Evolutionary conservation across 2,888 invertebrate genomes (phyloP).

Genomic region (Cephus pulcher): DNA sequence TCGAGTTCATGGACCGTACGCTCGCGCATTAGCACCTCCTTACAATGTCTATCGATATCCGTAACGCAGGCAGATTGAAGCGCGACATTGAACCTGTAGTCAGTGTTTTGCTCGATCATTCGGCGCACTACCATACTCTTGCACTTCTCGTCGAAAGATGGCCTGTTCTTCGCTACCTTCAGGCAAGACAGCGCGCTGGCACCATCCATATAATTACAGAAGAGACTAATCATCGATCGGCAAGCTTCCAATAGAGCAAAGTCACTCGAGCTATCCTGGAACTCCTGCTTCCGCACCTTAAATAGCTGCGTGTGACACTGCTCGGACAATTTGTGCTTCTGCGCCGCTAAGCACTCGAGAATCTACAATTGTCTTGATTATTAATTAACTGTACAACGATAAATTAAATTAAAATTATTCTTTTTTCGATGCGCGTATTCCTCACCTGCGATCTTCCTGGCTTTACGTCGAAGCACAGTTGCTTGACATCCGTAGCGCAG

Average conservation of each 20-base stretch:
- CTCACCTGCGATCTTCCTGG: constrained; percentile 74
- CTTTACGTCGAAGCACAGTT: constrained; percentile 76
- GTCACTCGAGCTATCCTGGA: constrained; percentile 88
- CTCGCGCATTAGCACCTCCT: constrained; percentile 63
- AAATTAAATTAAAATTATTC: too few species aligned
- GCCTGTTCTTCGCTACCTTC: constrained; percentile 81
- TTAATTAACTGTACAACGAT: too few species aligned
- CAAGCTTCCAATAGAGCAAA: constrained; percentile 87
- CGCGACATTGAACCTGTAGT: constrained; percentile 89
- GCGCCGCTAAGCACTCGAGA: constrained; percentile 79
- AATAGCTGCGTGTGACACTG: constrained; percentile 86
- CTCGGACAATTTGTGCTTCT: constrained; percentile 73
- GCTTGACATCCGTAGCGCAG: constrained; percentile 83
- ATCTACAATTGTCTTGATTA: constrained; percentile 69
- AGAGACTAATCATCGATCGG: constrained; percentile 86
- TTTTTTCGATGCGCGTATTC: neutral
- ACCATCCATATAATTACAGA: constrained; percentile 78
- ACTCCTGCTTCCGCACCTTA: constrained; percentile 86
- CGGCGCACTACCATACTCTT: constrained; percentile 86
- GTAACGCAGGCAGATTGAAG: constrained; percentile 83
- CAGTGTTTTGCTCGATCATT: constrained; percentile 90
- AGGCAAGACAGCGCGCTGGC: constrained; percentile 81
- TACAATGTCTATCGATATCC: constrained; percentile 84
- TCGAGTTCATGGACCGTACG: constrained; percentile 73
- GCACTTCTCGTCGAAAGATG: constrained; percentile 85